Base-by-base conservation (phyloP, 2,888 invertebrate species). In the Syritta pipiens region DNA sequence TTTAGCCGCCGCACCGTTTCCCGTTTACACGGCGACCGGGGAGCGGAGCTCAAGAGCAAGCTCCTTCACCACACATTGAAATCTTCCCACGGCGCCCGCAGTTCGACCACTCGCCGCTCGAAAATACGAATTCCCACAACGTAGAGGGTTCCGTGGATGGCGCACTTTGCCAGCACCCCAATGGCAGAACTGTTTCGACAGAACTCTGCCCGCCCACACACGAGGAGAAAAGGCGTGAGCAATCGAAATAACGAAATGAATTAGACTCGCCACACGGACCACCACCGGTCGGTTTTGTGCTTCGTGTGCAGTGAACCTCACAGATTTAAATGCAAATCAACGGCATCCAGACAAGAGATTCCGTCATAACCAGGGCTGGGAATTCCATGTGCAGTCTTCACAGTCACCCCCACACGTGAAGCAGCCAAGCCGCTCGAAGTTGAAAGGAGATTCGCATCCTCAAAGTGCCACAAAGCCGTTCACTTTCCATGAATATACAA, bases 401-500 rank as follows among this genome's bases (percentile, higher is more conserved):
- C 2, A n/a, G 9, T 17, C 5, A 17, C 24, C 4, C 28, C 1
- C 24, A 35, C 28, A 12, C 30, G 32, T 40, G 17, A 44, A 1
- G 17, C 30, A 3, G 17, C 30, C 55, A 62, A 48, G 28, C 40
- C 49, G 37, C 20, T 26, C 12, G 32, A 35, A 53, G 20, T 57
- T 20, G 28, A 32, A 26, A 22, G 19, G 10, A 44, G 75, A 75
- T 68, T 68, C 71, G 63, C 37, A 53, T 69, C 82, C 81, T 82
- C 60, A 81, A 83, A 83, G 81, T 81, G 60, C 81, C 82, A 79
- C 83, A 83, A 83, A 83, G 83, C 77, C 77, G 69, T 81, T 81
- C 82, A 82, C 82, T 83, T 83, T 82, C 72, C 81, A 84, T 84
- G 83, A 84, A 84, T 83, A 83, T 84, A 81, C 83, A 83, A 81